These are phyloP conservation scores for Bos javanicus DNA, from an alignment of 2,113 vertebrate genomes.

Conservation along the genomic window DNA sequence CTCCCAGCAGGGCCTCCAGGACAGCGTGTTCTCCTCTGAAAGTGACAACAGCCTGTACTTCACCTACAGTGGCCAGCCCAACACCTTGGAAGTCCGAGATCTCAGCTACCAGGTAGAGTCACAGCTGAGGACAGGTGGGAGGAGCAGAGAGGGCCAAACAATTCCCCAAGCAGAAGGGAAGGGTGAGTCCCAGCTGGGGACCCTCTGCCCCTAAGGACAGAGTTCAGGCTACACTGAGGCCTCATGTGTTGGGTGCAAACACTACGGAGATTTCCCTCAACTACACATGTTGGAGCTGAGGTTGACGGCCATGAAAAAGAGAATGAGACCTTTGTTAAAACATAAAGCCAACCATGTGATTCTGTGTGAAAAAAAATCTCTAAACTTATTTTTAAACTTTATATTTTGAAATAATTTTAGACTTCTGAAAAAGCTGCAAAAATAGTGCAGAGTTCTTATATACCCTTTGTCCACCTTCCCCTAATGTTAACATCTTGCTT, in stretches of 20 bases:
- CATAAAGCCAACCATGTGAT: not conserved
- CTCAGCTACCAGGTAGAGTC: conserved; percentile 91
- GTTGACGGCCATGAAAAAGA: not conserved
- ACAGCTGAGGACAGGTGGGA: not conserved
- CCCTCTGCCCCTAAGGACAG: not conserved
- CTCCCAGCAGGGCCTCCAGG: conserved; percentile 72
- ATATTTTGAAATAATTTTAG: conserved; percentile 23
- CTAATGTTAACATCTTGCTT: not conserved
- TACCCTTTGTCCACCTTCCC: not conserved
- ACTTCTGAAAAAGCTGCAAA: not conserved
- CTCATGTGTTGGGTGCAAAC: not conserved
- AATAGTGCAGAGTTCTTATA: not conserved
- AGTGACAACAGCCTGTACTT: conserved; percentile 96
- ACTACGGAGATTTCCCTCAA: not conserved
- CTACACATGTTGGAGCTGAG: not conserved
- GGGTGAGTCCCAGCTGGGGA: not conserved
- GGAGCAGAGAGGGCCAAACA: not conserved
- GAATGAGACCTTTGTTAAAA: not conserved
- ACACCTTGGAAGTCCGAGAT: conserved; percentile 90
- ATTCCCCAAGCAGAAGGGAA: not conserved
- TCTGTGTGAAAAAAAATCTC: not conserved
- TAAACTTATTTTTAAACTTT: not conserved
- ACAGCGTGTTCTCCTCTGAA: conserved; percentile 88
- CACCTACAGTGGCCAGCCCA: conserved; percentile 91
- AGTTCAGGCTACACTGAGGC: not conserved